A percentile compares a stretch with the other conserved stretches of the same genome.
Conservation (phyloP, 2,113 vertebrate genomes). For the Phyllopteryx taeniolatus region DNA sequence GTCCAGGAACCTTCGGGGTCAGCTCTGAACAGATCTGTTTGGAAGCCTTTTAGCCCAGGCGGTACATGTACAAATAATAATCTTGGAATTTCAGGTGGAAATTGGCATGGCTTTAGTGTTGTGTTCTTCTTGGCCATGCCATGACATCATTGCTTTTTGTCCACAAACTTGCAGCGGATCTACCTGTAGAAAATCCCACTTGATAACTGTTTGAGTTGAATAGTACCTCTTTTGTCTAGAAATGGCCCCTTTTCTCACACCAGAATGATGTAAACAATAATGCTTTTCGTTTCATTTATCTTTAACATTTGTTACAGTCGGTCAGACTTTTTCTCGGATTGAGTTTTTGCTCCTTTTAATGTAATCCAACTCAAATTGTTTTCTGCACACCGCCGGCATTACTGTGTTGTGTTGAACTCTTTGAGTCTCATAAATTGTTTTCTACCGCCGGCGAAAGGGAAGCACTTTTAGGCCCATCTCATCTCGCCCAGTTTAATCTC, state of each 20-base stretch:
- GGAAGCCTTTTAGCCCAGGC: not conserved
- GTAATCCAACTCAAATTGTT: slow-evolving; percentile 6
- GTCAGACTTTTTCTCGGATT: slow-evolving; percentile 1
- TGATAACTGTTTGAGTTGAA: not conserved
- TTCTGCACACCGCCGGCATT: not conserved
- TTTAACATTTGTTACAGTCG: not conserved
- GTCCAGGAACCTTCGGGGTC: no score
- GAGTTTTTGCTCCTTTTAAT: not conserved
- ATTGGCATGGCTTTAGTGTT: no score
- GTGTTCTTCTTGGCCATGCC: not conserved
- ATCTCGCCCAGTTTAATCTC: slow-evolving; percentile 24
- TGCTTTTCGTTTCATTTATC: not conserved
- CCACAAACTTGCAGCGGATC: not conserved
- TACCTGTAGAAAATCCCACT: not conserved
- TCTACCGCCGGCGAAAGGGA: slow-evolving; percentile 9
- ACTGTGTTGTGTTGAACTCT: slow-evolving; percentile 9
- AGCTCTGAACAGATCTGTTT: not conserved
- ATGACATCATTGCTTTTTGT: not conserved
- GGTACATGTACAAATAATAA: no score
- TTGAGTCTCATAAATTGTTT: slow-evolving; percentile 32
- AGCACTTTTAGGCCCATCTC: slow-evolving; percentile 20
- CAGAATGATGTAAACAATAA: not conserved
- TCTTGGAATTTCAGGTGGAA: no score
- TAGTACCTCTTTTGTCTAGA: not conserved
- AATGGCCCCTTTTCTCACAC: no score